Evolutionary conservation across 1,140 invertebrate genomes (phyloP).

Genomic region (Caenorhabditis tropicalis): DNA sequence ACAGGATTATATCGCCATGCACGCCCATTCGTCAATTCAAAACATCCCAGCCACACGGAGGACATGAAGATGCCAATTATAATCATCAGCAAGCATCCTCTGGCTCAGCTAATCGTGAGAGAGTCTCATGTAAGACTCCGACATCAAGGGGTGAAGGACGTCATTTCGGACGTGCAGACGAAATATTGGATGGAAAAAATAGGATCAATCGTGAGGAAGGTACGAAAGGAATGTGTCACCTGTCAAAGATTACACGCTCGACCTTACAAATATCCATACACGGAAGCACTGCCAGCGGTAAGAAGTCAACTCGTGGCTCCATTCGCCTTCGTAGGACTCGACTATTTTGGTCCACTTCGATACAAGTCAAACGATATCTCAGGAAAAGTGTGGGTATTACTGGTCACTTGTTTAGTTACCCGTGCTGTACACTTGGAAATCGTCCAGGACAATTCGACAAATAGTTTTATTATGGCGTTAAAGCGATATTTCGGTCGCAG

Average conservation of each 20-base stretch:
- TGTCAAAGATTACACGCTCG: not conserved
- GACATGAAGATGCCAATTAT: not conserved
- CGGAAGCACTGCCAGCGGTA: not conserved
- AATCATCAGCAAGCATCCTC: not conserved
- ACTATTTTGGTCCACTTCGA: constrained; percentile 6
- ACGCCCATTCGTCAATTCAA: not conserved
- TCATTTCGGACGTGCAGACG: not conserved
- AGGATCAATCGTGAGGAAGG: not conserved
- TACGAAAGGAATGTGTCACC: not conserved
- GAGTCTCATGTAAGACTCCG: not conserved
- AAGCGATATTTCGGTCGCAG: not conserved
- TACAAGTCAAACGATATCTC: not conserved
- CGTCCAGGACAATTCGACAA: not conserved
- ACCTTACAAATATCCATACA: not conserved
- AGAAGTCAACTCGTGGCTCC: too few species aligned
- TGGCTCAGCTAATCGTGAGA: not conserved
- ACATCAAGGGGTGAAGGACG: not conserved
- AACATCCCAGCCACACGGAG: not conserved
- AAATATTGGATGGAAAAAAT: not conserved
- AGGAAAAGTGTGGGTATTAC: not conserved
- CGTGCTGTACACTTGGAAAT: constrained; percentile 18
- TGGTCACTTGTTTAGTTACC: constrained; percentile 10
- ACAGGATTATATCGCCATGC: not conserved
- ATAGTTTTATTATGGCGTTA: not conserved
- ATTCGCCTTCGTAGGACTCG: not conserved